These are phyloP conservation scores for Vultur gryphus DNA, from an alignment of 2,797 vertebrate species.

Conservation along the genomic window DNA sequence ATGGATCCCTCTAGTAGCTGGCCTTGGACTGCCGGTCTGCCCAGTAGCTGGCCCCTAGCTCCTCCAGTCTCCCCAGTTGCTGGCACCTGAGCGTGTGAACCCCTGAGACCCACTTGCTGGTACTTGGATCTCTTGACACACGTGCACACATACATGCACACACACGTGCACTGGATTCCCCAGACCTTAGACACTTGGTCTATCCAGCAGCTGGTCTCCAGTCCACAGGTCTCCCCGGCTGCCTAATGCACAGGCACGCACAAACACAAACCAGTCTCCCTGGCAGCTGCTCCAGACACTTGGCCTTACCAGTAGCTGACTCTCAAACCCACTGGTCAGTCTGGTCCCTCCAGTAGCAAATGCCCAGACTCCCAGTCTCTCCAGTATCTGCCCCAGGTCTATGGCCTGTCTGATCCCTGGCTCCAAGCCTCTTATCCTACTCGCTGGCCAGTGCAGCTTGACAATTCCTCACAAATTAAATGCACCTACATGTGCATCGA, in stretches of 20 bases:
- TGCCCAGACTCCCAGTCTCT: not conserved
- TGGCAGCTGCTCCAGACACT: not conserved
- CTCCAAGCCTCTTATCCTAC: not conserved
- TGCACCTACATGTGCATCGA: not conserved
- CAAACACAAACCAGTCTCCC: too few relatives aligned
- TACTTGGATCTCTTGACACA: not conserved
- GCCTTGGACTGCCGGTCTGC: not conserved
- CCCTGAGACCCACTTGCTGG: not conserved
- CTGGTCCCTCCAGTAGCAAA: not conserved
- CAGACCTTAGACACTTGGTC: not conserved
- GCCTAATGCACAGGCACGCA: not conserved
- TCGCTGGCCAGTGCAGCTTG: not conserved
- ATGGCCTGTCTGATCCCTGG: not conserved
- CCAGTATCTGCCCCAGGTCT: not conserved
- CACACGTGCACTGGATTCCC: not conserved
- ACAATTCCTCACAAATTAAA: too few relatives aligned
- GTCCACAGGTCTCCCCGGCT: not conserved
- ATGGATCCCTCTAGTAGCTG: not conserved
- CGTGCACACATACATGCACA: too few relatives aligned
- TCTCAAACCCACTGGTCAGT: not conserved
- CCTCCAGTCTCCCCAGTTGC: not conserved
- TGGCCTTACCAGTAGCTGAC: not conserved
- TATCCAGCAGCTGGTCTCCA: not conserved
- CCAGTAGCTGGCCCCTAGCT: not conserved
- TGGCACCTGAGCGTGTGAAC: not conserved